Base-by-base conservation (phyloP, 2,113 vertebrate species). In the Urocynchramus pylzowi region DNA sequence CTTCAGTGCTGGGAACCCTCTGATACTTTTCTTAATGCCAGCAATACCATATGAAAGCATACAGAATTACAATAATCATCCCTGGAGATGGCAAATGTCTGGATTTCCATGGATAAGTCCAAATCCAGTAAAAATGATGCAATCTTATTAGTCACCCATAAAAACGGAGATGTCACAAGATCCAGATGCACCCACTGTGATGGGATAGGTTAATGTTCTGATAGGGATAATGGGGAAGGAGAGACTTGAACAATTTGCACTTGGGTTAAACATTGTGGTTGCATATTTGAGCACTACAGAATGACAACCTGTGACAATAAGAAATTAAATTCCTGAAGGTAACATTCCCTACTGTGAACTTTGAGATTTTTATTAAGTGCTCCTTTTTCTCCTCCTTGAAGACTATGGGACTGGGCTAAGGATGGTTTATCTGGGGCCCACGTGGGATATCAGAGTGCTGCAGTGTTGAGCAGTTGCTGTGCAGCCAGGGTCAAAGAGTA, bases 401-500 rank as follows among this genome's bases (percentile, higher is more conserved):
- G 18, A 57, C 50, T 39, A 19, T 24, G 39, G 50, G 60, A 57
- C 65, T 50, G 64, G 57, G n/a, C 53, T 80, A 31, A 78, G 68
- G 52, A 50, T 54, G 42, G 28, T 78, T 86, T 84, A 45, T 31
- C 49, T n/a, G 56, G 35, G 30, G 23, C 37, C 47, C n/a, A 64
- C 0, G 0, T 28, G n/a, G 61, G 64, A n/a, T 47, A 75, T 2
- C 3, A 0, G 6, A 30, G 5, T 87, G 35, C 41, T 0, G 0
- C 54, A 45, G 13, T 20, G 24, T 79, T 6, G 1, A 92, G 42
- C n/a, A 74, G 79, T 50, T 8, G 1, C 63, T 80, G 16, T 41
- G 74, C 50, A 77, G 42, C 17, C 3, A 6, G 47, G 14, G 16
- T 70, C 60, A 47, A 56, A 85, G 41, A 64, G 39, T 1, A 64